phyloP scores from a whole-genome alignment of 2,888 invertebrate species.

The Drosophila cracens region DNA sequence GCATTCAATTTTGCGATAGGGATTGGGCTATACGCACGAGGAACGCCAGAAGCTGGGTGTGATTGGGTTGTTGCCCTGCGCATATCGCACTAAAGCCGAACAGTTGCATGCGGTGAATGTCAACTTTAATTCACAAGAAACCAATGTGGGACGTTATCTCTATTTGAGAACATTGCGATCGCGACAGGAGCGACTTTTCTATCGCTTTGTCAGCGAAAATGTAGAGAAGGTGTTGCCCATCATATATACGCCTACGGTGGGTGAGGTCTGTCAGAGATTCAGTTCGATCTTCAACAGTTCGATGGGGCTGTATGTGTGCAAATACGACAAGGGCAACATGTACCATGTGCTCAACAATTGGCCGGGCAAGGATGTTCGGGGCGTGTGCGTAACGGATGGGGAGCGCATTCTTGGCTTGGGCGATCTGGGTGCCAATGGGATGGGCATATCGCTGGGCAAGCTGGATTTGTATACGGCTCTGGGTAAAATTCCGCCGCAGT shows the following conservation, averaged over 20 bases:
- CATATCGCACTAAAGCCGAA: constrained; percentile 91
- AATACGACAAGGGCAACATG: constrained; percentile 53
- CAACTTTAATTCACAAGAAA: constrained; percentile 91
- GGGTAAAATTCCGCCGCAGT: constrained; percentile 45
- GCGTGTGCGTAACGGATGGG: constrained; percentile 66
- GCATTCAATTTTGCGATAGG: constrained; percentile 31
- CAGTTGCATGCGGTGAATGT: constrained; percentile 92
- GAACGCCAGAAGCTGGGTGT: constrained; percentile 96
- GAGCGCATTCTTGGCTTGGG: constrained; percentile 67
- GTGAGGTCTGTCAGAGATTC: constrained; percentile 96
- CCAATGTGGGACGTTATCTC: constrained; percentile 95
- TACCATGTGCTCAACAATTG: constrained; percentile 59
- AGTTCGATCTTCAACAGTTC: constrained; percentile 94
- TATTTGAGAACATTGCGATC: constrained; percentile 92
- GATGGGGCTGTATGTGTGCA: constrained; percentile 90
- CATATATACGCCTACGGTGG: constrained; percentile 98
- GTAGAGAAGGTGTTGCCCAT: constrained; percentile 96
- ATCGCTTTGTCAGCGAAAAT: constrained; percentile 92
- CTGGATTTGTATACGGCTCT: constrained; percentile 65
- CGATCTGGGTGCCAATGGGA: constrained; percentile 69
- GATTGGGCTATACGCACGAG: constrained; percentile 86
- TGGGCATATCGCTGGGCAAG: constrained; percentile 69
- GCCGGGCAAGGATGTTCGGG: constrained; percentile 49
- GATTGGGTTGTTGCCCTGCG: constrained; percentile 95
- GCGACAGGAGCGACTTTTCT: constrained; percentile 97